Evolutionary conservation across 2,888 invertebrate genomes (phyloP), one percentile per base, ranked within the genome.

Genomic region (Tinea trinotella): DNA sequence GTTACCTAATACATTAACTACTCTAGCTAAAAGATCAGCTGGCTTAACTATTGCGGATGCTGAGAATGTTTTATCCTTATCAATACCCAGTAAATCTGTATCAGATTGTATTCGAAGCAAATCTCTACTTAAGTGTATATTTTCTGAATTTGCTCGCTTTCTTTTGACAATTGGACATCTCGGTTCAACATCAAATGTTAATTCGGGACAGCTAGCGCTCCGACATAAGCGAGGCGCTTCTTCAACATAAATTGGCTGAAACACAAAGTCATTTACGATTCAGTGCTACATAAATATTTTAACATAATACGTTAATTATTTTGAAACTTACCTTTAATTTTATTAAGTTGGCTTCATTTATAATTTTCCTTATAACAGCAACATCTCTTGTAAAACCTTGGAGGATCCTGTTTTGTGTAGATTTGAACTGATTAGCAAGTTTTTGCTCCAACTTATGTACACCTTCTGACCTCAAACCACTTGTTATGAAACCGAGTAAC

Each of bases 401-500:
- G 78, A 94, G 89, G 58, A 95, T 92, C 74, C 90, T 92, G 57
- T 89, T 89, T 61, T 94, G 94, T 0, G 95, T 95, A 24, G 89
- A 89, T 68, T 93, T 93, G 56, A 95, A 87, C 67, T 94, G 94
- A 58, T 87, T 79, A 0, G 93, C 91, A 54, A 95, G 81, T 68
- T 93, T 92, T 63, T 92, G 92, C 70, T 95, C 95, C 59, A 95
- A 76, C 62, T 88, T 87, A 34, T 90, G 89, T 54, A 95, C 88
- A 62, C 90, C 88, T 68, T 95, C 93, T 61, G 93, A 94, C 59
- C 85, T 68, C 89, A 93, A 88, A 3, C 91, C 93, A 56, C 90
- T 89, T 0, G 94, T 92, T 60, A 96, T 93, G 66, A 95, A 95
- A 1, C 93, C 93, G 61, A 95, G 89, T 48, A 95, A 90, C 96